Evolutionary conservation across 2,113 vertebrate genomes (phyloP).

Genomic region (Hiodon alosoides): DNA sequence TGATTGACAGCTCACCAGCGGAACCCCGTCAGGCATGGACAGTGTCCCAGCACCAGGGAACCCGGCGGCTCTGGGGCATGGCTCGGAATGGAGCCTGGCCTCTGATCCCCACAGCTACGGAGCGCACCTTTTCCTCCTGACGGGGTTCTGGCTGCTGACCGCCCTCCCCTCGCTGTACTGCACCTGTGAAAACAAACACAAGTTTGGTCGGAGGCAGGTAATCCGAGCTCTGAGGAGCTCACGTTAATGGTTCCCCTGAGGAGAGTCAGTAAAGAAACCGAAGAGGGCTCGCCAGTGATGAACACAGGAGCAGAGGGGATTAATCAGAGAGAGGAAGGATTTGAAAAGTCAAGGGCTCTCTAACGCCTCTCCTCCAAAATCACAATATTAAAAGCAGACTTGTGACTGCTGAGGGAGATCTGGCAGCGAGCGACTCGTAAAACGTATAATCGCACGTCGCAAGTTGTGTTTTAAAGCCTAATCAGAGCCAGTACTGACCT

Average conservation of each 20-base stretch:
- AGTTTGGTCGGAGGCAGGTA: constrained; percentile 75
- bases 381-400: constrained; percentile 87
- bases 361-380: constrained; percentile 58
- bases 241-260: constrained; percentile 87
- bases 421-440: constrained; percentile 38
- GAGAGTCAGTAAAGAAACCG: constrained; percentile 71
- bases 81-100: constrained; percentile 22
- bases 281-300: constrained; percentile 88
- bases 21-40: too few species aligned
- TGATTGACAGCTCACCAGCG: too few species aligned
- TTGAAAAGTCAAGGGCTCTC: constrained; percentile 91
- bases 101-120: not conserved
- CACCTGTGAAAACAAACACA: constrained; percentile 98
- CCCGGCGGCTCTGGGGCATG: constrained; percentile 22
- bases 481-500: not conserved
- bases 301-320: constrained; percentile 94
- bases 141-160: constrained; percentile 68
- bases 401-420: constrained; percentile 53
- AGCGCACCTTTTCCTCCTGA: constrained; percentile 75
- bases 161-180: constrained; percentile 78
- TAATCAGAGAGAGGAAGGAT: constrained; percentile 92
- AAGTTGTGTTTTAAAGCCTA: constrained; percentile 6
- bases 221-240: constrained; percentile 77
- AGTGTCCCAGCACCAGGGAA: too few species aligned
- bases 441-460: constrained; percentile 12